phyloP scores from a whole-genome alignment of 2,888 invertebrate genomes.

The Oscheius myriophilus region DNA sequence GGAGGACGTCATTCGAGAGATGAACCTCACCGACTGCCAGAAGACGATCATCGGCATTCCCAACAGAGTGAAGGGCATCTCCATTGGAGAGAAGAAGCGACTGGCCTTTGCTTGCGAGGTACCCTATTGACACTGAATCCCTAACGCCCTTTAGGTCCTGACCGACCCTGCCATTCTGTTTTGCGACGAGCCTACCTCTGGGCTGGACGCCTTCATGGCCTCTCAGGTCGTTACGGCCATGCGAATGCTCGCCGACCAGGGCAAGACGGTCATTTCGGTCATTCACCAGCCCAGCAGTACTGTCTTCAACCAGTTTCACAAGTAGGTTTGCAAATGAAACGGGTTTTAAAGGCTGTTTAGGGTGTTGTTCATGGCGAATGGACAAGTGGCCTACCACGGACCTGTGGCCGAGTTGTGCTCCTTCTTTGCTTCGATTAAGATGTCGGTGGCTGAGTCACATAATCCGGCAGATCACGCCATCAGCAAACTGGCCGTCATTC shows the following conservation, averaged over 20 bases:
- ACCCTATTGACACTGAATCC: slow-evolving; percentile 25
- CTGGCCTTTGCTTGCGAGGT: slow-evolving; percentile 91
- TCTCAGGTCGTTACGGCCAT: slow-evolving; percentile 67
- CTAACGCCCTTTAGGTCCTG: slow-evolving; percentile 29
- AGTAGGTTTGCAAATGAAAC: slow-evolving; percentile 56
- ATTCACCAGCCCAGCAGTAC: slow-evolving; percentile 95
- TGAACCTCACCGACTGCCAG: slow-evolving; percentile 61
- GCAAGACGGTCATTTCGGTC: slow-evolving; percentile 89
- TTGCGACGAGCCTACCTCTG: slow-evolving; percentile 63
- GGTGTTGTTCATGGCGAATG: slow-evolving; percentile 64
- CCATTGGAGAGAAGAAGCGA: slow-evolving; percentile 91
- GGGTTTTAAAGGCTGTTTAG: slow-evolving; percentile 30
- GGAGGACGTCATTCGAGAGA: slow-evolving; percentile 49
- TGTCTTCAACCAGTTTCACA: slow-evolving; percentile 86
- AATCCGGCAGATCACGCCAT: slow-evolving; percentile 71
- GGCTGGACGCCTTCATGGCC: slow-evolving; percentile 64
- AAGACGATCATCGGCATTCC: slow-evolving; percentile 55
- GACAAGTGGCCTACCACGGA: slow-evolving; percentile 60
- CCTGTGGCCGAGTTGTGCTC: slow-evolving; percentile 44
- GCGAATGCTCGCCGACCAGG: slow-evolving; percentile 74
- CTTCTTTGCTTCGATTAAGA: slow-evolving; percentile 51
- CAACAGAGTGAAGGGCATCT: slow-evolving; percentile 79
- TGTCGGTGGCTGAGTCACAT: slow-evolving; percentile 57
- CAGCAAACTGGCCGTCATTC: slow-evolving; percentile 52
- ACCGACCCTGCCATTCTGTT: slow-evolving; percentile 62